Conservation (phyloP, 2,797 vertebrate genomes). For the Chloroceryle inda region DNA sequence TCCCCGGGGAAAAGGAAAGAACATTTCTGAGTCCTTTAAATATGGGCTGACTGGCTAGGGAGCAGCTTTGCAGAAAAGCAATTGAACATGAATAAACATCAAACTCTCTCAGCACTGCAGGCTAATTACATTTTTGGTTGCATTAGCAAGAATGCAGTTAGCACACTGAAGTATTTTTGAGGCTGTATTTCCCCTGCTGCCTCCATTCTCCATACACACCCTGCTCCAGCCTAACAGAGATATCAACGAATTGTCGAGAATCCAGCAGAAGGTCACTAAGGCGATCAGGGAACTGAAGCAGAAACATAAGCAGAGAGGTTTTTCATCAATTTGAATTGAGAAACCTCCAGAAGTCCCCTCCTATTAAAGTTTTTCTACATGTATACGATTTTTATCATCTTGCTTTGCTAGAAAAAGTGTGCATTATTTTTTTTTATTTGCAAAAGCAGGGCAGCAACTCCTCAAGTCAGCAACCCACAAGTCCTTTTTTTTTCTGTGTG, state of each 20-base stretch:
- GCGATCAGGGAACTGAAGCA: not conserved
- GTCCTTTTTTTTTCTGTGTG: not conserved
- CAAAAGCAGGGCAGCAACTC: constrained; percentile 19
- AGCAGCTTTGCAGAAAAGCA: not conserved
- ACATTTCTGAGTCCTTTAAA: not conserved
- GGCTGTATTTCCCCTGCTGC: not conserved
- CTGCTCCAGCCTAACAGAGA: not conserved
- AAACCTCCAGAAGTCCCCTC: not conserved
- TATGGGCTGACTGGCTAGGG: not conserved
- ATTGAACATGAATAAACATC: not conserved
- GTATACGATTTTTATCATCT: not conserved
- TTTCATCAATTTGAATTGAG: not conserved
- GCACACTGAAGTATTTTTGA: not conserved
- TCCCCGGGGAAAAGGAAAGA: not conserved
- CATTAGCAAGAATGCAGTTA: not conserved
- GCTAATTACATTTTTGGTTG: not conserved
- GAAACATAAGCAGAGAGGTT: not conserved
- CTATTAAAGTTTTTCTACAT: not conserved
- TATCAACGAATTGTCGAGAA: not conserved
- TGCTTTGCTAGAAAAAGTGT: not conserved
- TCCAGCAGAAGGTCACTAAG: not conserved
- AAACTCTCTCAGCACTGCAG: not conserved
- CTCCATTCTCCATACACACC: not conserved
- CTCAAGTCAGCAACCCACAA: not conserved
- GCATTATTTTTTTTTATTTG: not conserved